A percentile compares a stretch with the other conserved stretches of the same genome.
These are phyloP conservation scores for Notechis scutatus DNA, from an alignment of 2,113 vertebrate genomes.

Conservation along the genomic window DNA sequence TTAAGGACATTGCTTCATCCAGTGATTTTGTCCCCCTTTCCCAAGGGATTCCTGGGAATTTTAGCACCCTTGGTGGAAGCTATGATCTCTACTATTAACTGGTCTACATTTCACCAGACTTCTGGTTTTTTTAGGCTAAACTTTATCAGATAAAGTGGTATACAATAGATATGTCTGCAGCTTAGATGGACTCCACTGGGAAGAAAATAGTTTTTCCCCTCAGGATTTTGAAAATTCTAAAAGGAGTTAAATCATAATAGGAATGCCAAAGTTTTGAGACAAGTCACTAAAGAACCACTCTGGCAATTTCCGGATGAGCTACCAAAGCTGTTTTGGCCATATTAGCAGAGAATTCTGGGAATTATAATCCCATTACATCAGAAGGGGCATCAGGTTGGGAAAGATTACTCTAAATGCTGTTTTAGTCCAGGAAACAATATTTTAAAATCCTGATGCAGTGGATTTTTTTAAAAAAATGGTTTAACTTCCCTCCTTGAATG, in stretches of 20 bases:
- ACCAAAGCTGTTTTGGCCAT: not conserved
- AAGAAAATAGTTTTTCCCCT: not conserved
- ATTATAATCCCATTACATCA: not conserved
- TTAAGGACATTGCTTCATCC: not conserved
- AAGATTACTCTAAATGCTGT: not conserved
- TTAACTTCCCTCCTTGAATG: not conserved
- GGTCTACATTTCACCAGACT: not conserved
- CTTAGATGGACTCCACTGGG: not conserved
- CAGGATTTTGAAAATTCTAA: not conserved
- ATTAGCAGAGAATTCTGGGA: not conserved
- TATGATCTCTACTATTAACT: not conserved
- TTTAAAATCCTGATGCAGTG: not conserved
- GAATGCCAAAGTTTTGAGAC: not conserved
- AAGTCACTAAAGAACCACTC: not conserved
- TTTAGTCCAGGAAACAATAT: not conserved
- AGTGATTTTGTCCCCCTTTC: not conserved
- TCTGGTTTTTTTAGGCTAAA: not conserved
- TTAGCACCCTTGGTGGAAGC: not conserved
- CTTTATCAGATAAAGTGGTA: not conserved
- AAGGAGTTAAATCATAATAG: not conserved
- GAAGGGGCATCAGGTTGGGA: not conserved
- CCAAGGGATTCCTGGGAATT: not conserved
- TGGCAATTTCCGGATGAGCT: not conserved
- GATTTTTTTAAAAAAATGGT: not conserved
- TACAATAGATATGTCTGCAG: not conserved